Evolutionary conservation across 2,888 invertebrate species (phyloP).

Genomic region (Drosophila lutescens): DNA sequence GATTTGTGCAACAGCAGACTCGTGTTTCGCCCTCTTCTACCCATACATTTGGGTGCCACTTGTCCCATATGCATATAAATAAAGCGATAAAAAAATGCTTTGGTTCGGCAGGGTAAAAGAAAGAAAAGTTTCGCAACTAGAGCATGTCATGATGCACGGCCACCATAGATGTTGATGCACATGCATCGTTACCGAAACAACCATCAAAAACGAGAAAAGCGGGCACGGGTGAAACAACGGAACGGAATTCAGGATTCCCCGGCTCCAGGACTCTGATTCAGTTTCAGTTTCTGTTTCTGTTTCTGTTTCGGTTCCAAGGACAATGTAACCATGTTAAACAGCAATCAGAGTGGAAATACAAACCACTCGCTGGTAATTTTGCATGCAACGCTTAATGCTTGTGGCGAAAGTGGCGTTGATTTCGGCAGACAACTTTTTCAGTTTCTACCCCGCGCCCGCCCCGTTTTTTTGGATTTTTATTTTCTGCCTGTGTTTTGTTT

Average conservation of each 20-base stretch:
- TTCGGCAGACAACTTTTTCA: slow-evolving; percentile 70
- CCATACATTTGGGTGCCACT: slow-evolving; percentile 48
- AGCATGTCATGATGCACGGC: slow-evolving; percentile 77
- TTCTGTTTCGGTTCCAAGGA: slow-evolving; percentile 76
- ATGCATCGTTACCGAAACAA: slow-evolving; percentile 40
- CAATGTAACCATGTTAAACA: slow-evolving; percentile 78
- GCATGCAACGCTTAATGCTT: slow-evolving; percentile 81
- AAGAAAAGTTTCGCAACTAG: slow-evolving; percentile 70
- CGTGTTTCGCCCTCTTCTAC: slow-evolving; percentile 47
- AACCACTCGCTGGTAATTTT: slow-evolving; percentile 81
- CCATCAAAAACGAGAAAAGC: slow-evolving; percentile 13
- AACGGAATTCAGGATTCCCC: slow-evolving; percentile 41
- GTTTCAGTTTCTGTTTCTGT: slow-evolving; percentile 70
- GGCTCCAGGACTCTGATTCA: slow-evolving; percentile 41
- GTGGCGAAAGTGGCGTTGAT: slow-evolving; percentile 78
- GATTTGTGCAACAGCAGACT: slow-evolving; percentile 62
- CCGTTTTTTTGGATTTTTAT: slow-evolving; percentile 9
- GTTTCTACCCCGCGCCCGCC: slow-evolving; percentile 1
- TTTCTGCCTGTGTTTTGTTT: slow-evolving; percentile 22
- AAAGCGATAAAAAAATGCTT: slow-evolving; percentile 59
- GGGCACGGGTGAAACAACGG: slow-evolving; percentile 39
- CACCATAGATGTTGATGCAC: slow-evolving; percentile 46
- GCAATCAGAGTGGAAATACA: slow-evolving; percentile 80
- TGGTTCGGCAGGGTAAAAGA: slow-evolving; percentile 36
- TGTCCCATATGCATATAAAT: slow-evolving; percentile 72